Conservation (phyloP, 2,888 invertebrate species). For the Erannis defoliaria region DNA sequence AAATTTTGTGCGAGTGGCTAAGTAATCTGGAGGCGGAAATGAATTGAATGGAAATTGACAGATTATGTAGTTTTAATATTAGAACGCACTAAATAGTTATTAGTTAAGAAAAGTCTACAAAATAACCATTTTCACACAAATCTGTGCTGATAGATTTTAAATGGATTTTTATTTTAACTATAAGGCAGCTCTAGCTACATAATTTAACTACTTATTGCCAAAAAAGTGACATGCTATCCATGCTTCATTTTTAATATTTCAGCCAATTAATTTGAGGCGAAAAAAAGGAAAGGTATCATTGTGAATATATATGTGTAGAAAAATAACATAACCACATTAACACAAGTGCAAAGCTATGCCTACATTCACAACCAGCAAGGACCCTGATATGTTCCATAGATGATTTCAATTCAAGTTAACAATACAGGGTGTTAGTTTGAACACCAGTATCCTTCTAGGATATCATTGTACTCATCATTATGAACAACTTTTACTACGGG, state of each 20-base stretch:
- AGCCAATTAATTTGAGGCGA: not conserved
- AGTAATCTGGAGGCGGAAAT: not conserved
- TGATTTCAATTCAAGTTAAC: no score
- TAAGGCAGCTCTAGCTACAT: no score
- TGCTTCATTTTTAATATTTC: conserved; percentile 1
- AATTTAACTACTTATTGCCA: not conserved
- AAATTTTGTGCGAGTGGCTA: not conserved
- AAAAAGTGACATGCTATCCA: not conserved
- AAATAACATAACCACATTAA: not conserved
- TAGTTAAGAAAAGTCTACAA: not conserved
- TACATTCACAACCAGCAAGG: not conserved
- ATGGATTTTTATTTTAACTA: no score
- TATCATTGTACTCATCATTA: no score
- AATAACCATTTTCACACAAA: no score
- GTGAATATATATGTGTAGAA: not conserved
- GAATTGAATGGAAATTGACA: not conserved
- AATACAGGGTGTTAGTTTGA: no score
- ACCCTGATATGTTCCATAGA: no score
- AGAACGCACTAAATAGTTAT: no score
- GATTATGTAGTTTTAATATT: no score
- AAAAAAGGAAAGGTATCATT: not conserved
- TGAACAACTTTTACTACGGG: no score
- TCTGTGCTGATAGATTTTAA: no score
- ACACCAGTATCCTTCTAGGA: no score
- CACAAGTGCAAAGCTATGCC: conserved; percentile 2